Conservation (phyloP, 2,113 vertebrate genomes). For the Apus apus region DNA sequence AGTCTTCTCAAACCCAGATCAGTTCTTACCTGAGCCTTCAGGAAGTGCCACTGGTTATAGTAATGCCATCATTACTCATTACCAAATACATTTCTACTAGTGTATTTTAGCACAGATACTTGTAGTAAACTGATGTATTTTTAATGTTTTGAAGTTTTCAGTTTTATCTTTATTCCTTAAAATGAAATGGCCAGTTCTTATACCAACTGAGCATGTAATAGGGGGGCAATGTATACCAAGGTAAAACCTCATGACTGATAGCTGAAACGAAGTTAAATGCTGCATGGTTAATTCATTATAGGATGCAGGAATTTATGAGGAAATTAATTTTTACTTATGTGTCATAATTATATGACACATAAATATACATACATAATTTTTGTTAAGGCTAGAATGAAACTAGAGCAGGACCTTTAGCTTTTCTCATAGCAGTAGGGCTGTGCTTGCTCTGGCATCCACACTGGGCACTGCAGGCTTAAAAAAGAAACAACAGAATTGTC, state of each 20-base stretch:
- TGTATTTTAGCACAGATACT: neutral
- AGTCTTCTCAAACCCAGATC: neutral
- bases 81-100: neutral
- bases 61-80: neutral
- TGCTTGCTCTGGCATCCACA: neutral
- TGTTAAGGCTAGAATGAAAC: neutral
- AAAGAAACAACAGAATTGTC: neutral
- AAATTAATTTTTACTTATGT: neutral
- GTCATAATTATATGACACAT: too few species aligned
- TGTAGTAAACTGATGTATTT: neutral
- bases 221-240: neutral
- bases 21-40: neutral
- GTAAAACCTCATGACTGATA: neutral
- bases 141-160: neutral
- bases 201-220: neutral
- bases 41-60: neutral
- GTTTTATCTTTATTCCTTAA: neutral
- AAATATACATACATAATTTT: neutral
- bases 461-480: neutral
- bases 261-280: neutral
- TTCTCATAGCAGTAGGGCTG: neutral
- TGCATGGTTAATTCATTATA: neutral
- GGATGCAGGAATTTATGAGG: neutral
- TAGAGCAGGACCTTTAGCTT: neutral
- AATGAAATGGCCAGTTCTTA: neutral